phyloP scores from a whole-genome alignment of 1,140 invertebrate genomes.

The Rhopalosiphum padi region DNA sequence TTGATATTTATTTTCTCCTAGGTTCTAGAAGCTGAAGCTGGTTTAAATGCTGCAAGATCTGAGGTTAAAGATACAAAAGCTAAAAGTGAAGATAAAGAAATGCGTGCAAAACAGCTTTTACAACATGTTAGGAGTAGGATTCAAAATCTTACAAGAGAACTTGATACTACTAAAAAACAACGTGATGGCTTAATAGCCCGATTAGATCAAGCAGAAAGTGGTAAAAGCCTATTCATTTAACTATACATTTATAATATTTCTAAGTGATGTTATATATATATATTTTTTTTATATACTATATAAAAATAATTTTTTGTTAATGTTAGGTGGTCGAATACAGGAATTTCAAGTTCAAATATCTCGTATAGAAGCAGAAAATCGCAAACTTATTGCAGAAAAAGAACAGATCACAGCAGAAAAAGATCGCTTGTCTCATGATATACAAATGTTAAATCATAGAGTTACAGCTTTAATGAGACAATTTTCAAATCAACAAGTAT shows the following conservation, averaged over 20 bases:
- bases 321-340: slow-evolving; percentile 26
- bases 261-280: too few species aligned
- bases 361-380: slow-evolving; percentile 44
- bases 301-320: not conserved
- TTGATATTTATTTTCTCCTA: not conserved
- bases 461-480: slow-evolving; percentile 80
- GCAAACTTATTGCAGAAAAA: slow-evolving; percentile 67
- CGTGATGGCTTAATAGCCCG: not conserved
- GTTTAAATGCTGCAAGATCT: slow-evolving; percentile 52
- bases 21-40: slow-evolving; percentile 37
- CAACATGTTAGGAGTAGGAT: slow-evolving; percentile 47
- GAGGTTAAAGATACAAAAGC: slow-evolving; percentile 43
- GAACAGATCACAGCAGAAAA: slow-evolving; percentile 72
- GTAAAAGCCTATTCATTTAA: not conserved
- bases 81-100: slow-evolving; percentile 53
- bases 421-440: slow-evolving; percentile 70
- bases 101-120: slow-evolving; percentile 51
- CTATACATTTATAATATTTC: not conserved
- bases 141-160: slow-evolving; percentile 27
- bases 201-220: slow-evolving; percentile 33
- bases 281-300: too few species aligned
- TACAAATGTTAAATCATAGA: slow-evolving; percentile 78
- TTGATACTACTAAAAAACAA: slow-evolving; percentile 50
- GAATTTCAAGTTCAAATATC: slow-evolving; percentile 8
- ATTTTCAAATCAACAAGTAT: slow-evolving; percentile 67